A percentile compares a stretch with the other conserved stretches of the same genome.
Evolutionary conservation across 2,797 vertebrate species (phyloP).

Genomic region (Ctenochaetus hawaiiensis): DNA sequence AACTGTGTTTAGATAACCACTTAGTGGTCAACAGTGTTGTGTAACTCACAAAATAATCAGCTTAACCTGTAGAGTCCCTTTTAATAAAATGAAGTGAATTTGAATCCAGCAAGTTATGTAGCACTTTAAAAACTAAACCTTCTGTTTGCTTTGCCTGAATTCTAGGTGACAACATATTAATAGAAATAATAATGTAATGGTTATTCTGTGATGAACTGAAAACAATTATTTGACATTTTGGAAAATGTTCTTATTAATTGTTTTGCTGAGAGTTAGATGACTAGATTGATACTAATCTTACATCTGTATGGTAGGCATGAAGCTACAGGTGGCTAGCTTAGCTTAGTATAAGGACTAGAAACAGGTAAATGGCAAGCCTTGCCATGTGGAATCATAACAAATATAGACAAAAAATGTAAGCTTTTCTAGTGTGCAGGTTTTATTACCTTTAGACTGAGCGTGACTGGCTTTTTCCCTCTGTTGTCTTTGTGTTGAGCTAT

Average conservation of each 20-base stretch:
- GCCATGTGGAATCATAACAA: too few species aligned
- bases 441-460: neutral
- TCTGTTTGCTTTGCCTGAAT: neutral
- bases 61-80: neutral
- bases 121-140: neutral
- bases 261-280: neutral
- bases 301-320: neutral
- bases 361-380: neutral
- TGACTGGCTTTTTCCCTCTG: neutral
- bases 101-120: neutral
- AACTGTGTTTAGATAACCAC: constrained; percentile 4
- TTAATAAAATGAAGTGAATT: neutral
- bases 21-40: constrained; percentile 20
- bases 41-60: constrained; percentile 5
- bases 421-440: neutral
- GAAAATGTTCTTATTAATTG: neutral
- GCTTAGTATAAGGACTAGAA: neutral
- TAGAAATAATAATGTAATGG: neutral
- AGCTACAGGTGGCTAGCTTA: neutral
- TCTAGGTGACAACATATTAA: too few species aligned
- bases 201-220: neutral
- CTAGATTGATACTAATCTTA: neutral
- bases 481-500: neutral
- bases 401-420: too few species aligned
- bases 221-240: neutral